Conservation (phyloP, 1,140 invertebrate species). For the Drosophila tristis region DNA sequence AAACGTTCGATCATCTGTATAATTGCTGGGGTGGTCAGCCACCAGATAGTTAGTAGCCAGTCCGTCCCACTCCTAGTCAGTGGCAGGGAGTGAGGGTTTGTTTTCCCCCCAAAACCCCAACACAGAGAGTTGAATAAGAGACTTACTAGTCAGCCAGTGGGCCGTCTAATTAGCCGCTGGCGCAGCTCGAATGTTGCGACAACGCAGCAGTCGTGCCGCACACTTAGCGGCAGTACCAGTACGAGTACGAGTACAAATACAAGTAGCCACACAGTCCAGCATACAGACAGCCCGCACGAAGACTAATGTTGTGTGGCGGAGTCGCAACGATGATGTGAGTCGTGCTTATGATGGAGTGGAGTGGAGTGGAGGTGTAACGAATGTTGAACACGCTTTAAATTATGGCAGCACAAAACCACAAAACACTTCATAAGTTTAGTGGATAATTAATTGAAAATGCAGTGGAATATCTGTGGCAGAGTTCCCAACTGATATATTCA, state of each 20-base stretch:
- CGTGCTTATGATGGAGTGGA: constrained; percentile 5
- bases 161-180: constrained; percentile 66
- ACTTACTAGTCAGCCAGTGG: constrained; percentile 12
- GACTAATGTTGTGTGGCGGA: constrained; percentile 73
- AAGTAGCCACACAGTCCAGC: constrained; percentile 16
- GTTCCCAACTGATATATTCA: too few relatives aligned
- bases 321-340: constrained; percentile 27
- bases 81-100: constrained; percentile 19
- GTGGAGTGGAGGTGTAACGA: background rate
- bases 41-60: too few relatives aligned
- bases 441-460: too few relatives aligned
- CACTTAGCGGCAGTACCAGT: background rate
- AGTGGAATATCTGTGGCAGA: too few relatives aligned
- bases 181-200: constrained; percentile 66
- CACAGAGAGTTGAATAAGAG: constrained; percentile 61
- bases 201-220: constrained; percentile 35
- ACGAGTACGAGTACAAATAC: constrained; percentile 16
- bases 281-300: constrained; percentile 33
- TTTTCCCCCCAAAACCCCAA: background rate
- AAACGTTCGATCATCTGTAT: constrained; percentile 46
- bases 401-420: too few relatives aligned
- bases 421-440: too few relatives aligned
- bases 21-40: constrained; percentile 37
- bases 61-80: background rate
- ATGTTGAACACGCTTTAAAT: too few relatives aligned